Percentiles rank a stretch among this genome's conserved stretches.
Evolutionary conservation across 2,113 vertebrate genomes (phyloP).

Genomic region (Stercorarius parasiticus): DNA sequence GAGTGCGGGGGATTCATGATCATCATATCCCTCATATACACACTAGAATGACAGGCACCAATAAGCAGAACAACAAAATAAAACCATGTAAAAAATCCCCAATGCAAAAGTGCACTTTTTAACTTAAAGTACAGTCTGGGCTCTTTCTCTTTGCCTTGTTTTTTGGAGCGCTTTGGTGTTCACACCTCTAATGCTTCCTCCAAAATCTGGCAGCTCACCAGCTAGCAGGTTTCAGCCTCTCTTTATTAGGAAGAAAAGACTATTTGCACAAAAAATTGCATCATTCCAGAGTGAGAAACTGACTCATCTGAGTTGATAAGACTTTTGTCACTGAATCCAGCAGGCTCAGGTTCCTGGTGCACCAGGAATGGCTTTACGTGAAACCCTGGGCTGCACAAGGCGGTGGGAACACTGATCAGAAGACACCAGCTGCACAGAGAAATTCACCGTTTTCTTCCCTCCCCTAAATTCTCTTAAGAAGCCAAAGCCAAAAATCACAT

Average conservation of each 20-base stretch:
- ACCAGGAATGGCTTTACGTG: neutral
- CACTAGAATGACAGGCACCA: neutral
- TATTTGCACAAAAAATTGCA: neutral
- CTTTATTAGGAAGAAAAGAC: neutral
- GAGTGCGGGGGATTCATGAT: neutral
- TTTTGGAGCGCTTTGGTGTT: neutral
- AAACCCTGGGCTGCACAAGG: neutral
- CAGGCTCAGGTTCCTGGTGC: neutral
- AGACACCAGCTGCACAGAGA: neutral
- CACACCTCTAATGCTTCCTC: conserved; percentile 32
- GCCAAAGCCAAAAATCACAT: neutral
- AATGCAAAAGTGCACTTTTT: neutral
- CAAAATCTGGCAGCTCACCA: neutral
- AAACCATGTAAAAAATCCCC: neutral
- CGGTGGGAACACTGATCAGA: neutral
- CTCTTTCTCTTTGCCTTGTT: neutral
- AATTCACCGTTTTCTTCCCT: neutral
- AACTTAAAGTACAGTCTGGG: neutral
- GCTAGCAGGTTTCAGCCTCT: conserved; percentile 4
- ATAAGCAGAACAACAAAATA: neutral
- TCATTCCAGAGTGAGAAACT: neutral
- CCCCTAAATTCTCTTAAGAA: neutral
- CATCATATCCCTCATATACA: neutral
- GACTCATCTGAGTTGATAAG: neutral
- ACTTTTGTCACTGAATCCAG: neutral